Base-by-base conservation (phyloP, 2,797 vertebrate genomes). In the Natrix natrix region DNA sequence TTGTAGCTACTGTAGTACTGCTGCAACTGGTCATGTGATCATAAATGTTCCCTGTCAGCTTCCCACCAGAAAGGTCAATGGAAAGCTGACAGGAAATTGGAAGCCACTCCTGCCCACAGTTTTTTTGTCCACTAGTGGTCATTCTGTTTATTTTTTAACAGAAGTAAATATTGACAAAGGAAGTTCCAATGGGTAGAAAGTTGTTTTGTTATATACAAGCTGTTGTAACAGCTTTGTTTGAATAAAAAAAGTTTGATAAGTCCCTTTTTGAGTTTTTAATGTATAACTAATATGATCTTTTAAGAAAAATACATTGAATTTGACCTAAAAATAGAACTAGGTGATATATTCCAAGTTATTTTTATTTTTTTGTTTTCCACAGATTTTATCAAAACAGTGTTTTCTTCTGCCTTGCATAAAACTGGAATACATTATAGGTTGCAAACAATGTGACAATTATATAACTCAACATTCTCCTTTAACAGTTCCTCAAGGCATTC, bases 281-380 rank as follows among this genome's bases (percentile, higher is more conserved):
- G 56, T 54, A 10, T 89, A 52, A 55, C 24, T 92, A 57, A 88
- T n/a, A 61, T 61, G 37, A 63, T 24, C 32, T 24, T 61, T 88
- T 10, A 61, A 32, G 60, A 11, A 66, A 90, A 69, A 43, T 63
- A n/a, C 55, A 88, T 14, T 87, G 8, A 24, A 43, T 66, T 55
- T 86, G 78, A 90, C 24, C 88, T 32, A 59, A 69, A 93, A 74
- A 93, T 88, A 88, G 54, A 88, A 32, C 55, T 91, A 32, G 22
- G 4, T 90, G 48, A 26, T 90, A 69, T n/a, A 87, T 60, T 90
- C 52, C 55, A 93, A 74, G 28, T 63, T n/a, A 61, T 43, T 69
- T 91, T 74, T 28, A n/a, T 17, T 74, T 90, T 66, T 57, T 60
- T 8, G 14, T 37, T 56, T 61, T 59, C 63, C 60, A 24, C 60